Evolutionary conservation across 2,888 invertebrate genomes (phyloP).

Genomic region (Cosmia trapezina): DNA sequence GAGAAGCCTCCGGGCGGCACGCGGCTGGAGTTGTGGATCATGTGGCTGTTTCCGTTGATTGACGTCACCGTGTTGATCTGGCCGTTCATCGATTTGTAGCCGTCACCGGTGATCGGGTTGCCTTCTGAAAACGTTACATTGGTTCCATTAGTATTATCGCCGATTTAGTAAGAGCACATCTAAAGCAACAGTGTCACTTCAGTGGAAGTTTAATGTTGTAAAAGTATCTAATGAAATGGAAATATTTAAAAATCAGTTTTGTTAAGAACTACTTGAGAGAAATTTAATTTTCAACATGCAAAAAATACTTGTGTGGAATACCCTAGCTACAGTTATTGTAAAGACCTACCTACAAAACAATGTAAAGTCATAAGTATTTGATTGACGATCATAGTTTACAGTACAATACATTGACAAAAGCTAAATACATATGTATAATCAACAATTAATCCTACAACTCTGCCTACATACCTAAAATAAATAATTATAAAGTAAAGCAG

Average conservation of each 20-base stretch:
- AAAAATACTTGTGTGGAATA: constrained; percentile 44
- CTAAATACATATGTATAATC: constrained; percentile 17
- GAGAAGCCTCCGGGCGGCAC: constrained; percentile 93
- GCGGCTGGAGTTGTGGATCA: constrained; percentile 87
- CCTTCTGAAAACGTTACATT: constrained; percentile 85
- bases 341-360: constrained; percentile 34
- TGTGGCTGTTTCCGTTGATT: constrained; percentile 83
- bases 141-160: constrained; percentile 36
- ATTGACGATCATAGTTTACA: constrained; percentile 13
- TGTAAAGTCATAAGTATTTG: constrained; percentile 26
- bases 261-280: constrained; percentile 47
- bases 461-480: constrained; percentile 38
- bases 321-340: constrained; percentile 50
- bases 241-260: constrained; percentile 33
- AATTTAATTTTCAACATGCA: constrained; percentile 56
- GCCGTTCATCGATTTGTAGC: constrained; percentile 90
- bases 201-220: constrained; percentile 31
- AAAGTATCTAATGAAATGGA: constrained; percentile 45
- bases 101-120: constrained; percentile 91
- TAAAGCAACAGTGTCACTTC: constrained; percentile 46
- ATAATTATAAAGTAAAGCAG: constrained; percentile 39
- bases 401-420: constrained; percentile 47
- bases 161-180: constrained; percentile 2
- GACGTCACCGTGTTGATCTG: constrained; percentile 90
- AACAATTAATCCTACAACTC: constrained; percentile 39